These are phyloP conservation scores for Deilephila elpenor DNA, from an alignment of 2,888 invertebrate genomes.

Conservation along the genomic window DNA sequence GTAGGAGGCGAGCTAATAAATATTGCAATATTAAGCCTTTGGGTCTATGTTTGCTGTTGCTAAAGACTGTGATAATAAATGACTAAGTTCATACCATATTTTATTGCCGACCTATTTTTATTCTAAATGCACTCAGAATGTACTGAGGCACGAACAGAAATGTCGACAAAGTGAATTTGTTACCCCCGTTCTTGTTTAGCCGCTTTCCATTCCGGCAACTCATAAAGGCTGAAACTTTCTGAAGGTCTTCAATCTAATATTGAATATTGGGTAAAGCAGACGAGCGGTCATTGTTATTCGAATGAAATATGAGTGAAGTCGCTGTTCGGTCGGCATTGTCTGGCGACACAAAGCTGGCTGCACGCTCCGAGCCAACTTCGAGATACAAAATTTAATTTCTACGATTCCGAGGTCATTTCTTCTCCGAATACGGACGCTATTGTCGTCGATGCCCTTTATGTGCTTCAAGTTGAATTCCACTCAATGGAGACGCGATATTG, in stretches of 20 bases:
- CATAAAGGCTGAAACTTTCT: slow-evolving; percentile 44
- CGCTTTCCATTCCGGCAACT: slow-evolving; percentile 39
- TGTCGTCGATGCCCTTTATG: slow-evolving; percentile 72
- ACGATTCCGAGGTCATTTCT: slow-evolving; percentile 69
- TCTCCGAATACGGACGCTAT: slow-evolving; percentile 59
- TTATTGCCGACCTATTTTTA: not conserved
- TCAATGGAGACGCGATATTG: slow-evolving; percentile 71
- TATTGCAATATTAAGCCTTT: too few species aligned
- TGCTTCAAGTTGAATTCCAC: slow-evolving; percentile 65
- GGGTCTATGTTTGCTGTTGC: too few species aligned
- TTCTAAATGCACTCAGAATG: not conserved
- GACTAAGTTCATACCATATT: slow-evolving; percentile 55
- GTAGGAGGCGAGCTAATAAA: too few species aligned
- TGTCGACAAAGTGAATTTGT: slow-evolving; percentile 26
- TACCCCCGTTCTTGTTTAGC: slow-evolving; percentile 28
- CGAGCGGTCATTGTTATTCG: slow-evolving; percentile 70
- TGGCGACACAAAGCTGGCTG: slow-evolving; percentile 64
- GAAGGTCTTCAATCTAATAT: slow-evolving; percentile 61
- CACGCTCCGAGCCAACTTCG: slow-evolving; percentile 60
- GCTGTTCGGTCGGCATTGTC: slow-evolving; percentile 68
- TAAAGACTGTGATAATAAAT: too few species aligned
- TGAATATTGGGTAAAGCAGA: slow-evolving; percentile 69
- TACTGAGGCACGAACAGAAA: slow-evolving; percentile 41
- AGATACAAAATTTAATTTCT: slow-evolving; percentile 77
- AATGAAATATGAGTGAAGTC: slow-evolving; percentile 75